Evolutionary conservation across 2,888 invertebrate genomes (phyloP).

Genomic region (Andrena flavipes): DNA sequence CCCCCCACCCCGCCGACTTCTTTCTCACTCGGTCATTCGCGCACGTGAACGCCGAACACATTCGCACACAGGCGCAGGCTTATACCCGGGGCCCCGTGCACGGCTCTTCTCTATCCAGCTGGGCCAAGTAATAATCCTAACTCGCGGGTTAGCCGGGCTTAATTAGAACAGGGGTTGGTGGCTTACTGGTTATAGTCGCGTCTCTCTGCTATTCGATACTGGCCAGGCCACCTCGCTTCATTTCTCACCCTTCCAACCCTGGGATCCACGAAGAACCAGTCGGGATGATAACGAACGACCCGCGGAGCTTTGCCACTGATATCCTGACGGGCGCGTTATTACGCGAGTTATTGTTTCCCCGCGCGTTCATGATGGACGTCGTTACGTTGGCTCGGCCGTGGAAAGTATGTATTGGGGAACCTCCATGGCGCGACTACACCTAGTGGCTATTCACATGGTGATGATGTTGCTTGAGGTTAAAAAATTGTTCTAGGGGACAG

Average conservation of each 20-base stretch:
- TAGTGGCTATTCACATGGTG: background rate
- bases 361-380: slow-evolving; percentile 25
- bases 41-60: slow-evolving; percentile 9
- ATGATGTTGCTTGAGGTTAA: too few relatives aligned
- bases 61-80: slow-evolving; percentile 12
- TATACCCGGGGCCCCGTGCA: background rate
- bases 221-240: slow-evolving; percentile 63
- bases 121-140: slow-evolving; percentile 82
- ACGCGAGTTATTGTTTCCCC: slow-evolving; percentile 32
- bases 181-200: slow-evolving; percentile 76
- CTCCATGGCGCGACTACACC: background rate
- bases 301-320: slow-evolving; percentile 20
- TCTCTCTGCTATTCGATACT: slow-evolving; percentile 75
- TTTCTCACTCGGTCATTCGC: slow-evolving; percentile 58
- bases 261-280: slow-evolving; percentile 27
- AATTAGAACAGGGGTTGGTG: slow-evolving; percentile 82
- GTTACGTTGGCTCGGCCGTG: background rate
- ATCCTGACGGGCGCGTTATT: slow-evolving; percentile 32
- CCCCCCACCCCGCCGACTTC: slow-evolving; percentile 46
- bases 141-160: slow-evolving; percentile 82
- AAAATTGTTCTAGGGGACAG: too few relatives aligned
- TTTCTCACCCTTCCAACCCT: slow-evolving; percentile 47
- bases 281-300: slow-evolving; percentile 42
- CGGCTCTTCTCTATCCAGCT: slow-evolving; percentile 46
- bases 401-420: background rate